Evolutionary conservation across 2,113 vertebrate species (phyloP), one percentile per base, ranked within the genome.

Genomic region (Platycercus adscitus): DNA sequence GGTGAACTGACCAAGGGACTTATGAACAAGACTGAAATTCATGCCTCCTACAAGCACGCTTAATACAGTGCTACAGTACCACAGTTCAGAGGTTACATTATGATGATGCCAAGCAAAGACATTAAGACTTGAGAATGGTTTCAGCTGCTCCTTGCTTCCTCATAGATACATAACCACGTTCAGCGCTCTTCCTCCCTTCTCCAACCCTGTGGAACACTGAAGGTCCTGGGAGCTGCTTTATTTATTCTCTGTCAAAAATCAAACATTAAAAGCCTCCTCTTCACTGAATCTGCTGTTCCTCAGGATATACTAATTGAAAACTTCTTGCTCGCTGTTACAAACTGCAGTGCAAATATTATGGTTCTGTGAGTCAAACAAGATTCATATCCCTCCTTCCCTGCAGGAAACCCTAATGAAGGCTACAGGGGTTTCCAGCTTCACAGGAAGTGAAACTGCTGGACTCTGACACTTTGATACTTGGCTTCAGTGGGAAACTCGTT

Each of bases 311-410:
- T 81, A 86, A 93, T 43, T 80, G 81, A 94, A 94, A 89, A 63
- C 77, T 65, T 81, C 73, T 77, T 91, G 37, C 86, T 75, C 77
- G 39, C 31, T 20, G 29, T 82, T 70, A 85, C 66, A 93, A 94
- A 92, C 69, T 68, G 39, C 77, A 82, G 50, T 23, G 83, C 81
- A 96, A 94, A 91, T 91, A 85, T 79, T 88, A 81, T 81, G 86
- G 75, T 89, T 88, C 53, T 76, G 25, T 52, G 88, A 96, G n/a
- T 89, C 81, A 96, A 93, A 88, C 41, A 89, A 93, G 33, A 90
- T 68, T 61, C 86, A 88, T 41, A 86, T 47, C 17, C 85, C 25
- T 66, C 52, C 68, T 91, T 93, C 86, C 72, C 92, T 73, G 79
- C 77, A 87, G 91, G 86, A 95, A 95, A 93, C 65, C 72, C 77